Conservation (phyloP, 2,113 vertebrate species). For the Bubo scandiacus region DNA sequence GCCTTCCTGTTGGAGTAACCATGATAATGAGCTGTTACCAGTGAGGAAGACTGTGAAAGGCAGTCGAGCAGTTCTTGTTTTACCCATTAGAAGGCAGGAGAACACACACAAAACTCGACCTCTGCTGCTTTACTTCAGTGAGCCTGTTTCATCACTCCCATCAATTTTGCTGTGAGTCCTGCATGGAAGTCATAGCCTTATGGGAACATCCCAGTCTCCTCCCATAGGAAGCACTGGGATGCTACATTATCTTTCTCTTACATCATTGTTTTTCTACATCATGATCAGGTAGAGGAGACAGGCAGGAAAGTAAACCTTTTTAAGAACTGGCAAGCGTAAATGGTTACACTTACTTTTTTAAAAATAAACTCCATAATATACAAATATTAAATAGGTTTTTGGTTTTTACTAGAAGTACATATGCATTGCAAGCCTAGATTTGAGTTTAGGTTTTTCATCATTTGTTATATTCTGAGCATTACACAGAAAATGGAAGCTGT, state of each 20-base stretch:
- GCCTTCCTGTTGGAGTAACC: background rate
- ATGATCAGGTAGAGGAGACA: background rate
- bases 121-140: background rate
- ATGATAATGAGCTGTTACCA: background rate
- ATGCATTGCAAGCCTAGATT: background rate
- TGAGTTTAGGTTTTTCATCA: background rate
- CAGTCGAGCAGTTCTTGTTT: background rate
- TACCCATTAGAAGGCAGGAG: conserved; percentile 45
- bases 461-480: background rate
- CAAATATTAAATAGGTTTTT: background rate
- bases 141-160: background rate
- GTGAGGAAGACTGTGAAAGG: background rate
- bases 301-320: background rate
- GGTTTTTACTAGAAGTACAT: background rate
- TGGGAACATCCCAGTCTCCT: background rate
- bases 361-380: background rate
- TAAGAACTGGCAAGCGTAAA: background rate
- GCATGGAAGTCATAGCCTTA: background rate
- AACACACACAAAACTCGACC: background rate
- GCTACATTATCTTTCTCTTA: background rate
- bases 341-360: background rate
- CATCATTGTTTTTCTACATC: background rate
- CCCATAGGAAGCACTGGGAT: background rate
- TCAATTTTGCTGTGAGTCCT: background rate
- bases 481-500: background rate